Conservation (phyloP, 2,797 vertebrate genomes). For the Loriculus beryllinus region DNA sequence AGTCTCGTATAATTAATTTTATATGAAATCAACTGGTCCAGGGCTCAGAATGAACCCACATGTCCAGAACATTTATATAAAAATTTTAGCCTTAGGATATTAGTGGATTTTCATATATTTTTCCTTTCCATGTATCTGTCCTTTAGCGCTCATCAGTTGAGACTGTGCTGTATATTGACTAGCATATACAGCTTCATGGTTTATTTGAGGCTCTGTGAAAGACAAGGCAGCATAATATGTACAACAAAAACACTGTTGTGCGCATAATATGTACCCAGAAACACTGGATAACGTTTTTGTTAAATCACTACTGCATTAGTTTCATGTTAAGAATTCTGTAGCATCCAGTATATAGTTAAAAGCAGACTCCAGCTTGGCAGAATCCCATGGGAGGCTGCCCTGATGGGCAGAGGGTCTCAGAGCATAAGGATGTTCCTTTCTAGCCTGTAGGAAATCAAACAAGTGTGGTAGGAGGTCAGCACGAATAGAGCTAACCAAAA, state of each 20-base stretch:
- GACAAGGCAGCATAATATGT: background rate
- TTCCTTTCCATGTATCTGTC: background rate
- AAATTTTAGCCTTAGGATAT: background rate
- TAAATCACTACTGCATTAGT: background rate
- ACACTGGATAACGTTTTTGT: background rate
- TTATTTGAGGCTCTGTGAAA: background rate
- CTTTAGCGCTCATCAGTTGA: background rate
- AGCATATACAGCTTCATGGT: background rate
- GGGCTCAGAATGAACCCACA: background rate
- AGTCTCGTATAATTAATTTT: slow-evolving; percentile 14
- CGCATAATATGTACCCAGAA: background rate
- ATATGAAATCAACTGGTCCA: background rate
- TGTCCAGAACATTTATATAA: background rate
- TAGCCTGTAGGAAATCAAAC: background rate
- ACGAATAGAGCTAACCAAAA: background rate
- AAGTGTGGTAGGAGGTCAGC: background rate
- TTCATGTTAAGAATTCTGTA: background rate
- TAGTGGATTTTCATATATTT: background rate
- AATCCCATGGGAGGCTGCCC: background rate
- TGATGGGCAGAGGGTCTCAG: background rate
- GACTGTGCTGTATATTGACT: background rate
- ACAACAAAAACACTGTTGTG: background rate
- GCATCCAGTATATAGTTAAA: background rate
- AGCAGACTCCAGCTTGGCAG: background rate
- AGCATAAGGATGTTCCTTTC: background rate